These are phyloP conservation scores for Aphidius colemani DNA, from an alignment of 2,888 invertebrate genomes.

Conservation along the genomic window DNA sequence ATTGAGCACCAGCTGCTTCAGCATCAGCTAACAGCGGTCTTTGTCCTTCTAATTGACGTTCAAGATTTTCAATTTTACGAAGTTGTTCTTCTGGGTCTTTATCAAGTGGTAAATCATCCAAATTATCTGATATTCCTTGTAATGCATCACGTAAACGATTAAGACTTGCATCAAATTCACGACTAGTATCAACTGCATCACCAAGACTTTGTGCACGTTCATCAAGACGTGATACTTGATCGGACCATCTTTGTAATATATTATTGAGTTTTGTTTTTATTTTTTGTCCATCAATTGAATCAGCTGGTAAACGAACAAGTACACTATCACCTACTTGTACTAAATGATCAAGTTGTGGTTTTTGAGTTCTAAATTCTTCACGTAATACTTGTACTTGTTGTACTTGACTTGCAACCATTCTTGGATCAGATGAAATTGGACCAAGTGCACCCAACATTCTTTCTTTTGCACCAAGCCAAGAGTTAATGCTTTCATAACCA, in stretches of 20 bases:
- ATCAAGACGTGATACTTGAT: constrained; percentile 76
- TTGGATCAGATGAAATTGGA: constrained; percentile 93
- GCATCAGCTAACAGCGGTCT: constrained; percentile 85
- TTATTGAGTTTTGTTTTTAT: constrained; percentile 74
- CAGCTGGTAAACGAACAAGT: constrained; percentile 64
- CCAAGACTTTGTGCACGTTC: constrained; percentile 88
- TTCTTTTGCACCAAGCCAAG: constrained; percentile 92
- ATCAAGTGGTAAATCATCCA: constrained; percentile 81
- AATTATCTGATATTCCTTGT: constrained; percentile 82
- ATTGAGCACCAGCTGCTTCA: constrained; percentile 86
- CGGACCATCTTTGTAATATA: constrained; percentile 80
- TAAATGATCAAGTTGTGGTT: constrained; percentile 85
- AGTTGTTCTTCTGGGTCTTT: constrained; percentile 86
- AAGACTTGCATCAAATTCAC: constrained; percentile 89
- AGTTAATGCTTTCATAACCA: constrained; percentile 79
- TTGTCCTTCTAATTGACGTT: constrained; percentile 86
- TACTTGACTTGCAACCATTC: constrained; percentile 94
- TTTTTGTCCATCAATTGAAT: constrained; percentile 68
- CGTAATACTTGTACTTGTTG: constrained; percentile 88
- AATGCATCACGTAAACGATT: constrained; percentile 84
- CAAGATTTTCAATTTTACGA: constrained; percentile 84
- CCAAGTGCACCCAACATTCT: constrained; percentile 94
- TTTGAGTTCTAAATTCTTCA: constrained; percentile 93
- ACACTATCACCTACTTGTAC: constrained; percentile 81
- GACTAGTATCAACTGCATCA: constrained; percentile 89